These are phyloP conservation scores for Drosophila falleni DNA, from an alignment of 2,888 invertebrate species.

Conservation along the genomic window DNA sequence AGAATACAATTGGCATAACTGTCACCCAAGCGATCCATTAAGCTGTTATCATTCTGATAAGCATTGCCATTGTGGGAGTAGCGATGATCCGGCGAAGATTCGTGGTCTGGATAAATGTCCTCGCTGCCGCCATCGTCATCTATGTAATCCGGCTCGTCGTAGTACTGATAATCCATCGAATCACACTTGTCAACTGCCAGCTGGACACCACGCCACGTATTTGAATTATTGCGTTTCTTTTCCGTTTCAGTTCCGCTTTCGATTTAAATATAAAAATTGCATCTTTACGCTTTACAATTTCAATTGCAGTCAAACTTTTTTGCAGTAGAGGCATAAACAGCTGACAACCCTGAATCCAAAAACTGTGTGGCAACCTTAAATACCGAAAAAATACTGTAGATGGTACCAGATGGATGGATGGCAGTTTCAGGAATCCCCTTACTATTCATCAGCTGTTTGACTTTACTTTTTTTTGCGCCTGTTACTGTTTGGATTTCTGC, in stretches of 20 bases:
- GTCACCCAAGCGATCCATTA: conserved; percentile 35
- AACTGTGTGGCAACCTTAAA: no score
- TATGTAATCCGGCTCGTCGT: conserved; percentile 61
- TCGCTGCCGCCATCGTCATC: conserved; percentile 57
- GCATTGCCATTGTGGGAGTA: neutral
- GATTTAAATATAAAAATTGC: conserved; percentile 29
- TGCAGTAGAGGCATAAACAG: no score
- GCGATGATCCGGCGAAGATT: neutral
- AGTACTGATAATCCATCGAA: conserved; percentile 69
- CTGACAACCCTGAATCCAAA: no score
- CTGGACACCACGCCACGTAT: conserved; percentile 3
- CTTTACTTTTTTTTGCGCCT: no score
- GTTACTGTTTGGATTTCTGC: neutral
- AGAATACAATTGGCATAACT: conserved; percentile 48
- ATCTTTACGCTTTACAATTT: conserved; percentile 18
- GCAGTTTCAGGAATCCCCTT: no score
- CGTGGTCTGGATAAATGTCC: conserved; percentile 18
- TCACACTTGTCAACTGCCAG: conserved; percentile 4
- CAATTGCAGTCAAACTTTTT: neutral
- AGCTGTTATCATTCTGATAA: neutral
- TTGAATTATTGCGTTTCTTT: conserved; percentile 2
- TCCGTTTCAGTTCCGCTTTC: conserved; percentile 13
- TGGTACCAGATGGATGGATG: no score
- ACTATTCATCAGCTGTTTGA: no score
- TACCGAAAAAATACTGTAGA: no score